Conservation (phyloP, 92 coral and sea anemone genomes). For the Heliopora coerulea region DNA sequence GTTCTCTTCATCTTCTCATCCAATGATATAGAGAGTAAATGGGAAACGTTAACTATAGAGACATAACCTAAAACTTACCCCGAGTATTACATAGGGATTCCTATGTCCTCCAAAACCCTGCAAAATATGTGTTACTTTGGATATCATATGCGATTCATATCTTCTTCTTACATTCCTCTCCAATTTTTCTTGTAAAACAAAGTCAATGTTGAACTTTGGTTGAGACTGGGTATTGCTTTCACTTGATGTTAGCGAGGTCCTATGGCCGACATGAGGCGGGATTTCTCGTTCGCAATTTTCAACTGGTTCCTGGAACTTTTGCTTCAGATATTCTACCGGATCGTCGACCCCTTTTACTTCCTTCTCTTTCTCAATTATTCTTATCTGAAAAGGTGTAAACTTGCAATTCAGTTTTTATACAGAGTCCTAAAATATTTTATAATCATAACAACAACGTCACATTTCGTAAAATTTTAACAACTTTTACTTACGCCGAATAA, state of each 20-base stretch:
- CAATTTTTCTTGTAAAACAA: slow-evolving; percentile 72
- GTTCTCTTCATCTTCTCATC: too few relatives aligned
- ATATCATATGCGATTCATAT: slow-evolving; percentile 80
- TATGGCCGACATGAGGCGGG: slow-evolving; percentile 47
- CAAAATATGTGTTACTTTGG: slow-evolving; percentile 76
- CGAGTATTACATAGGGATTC: slow-evolving; percentile 72
- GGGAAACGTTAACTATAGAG: too few relatives aligned
- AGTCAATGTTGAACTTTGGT: slow-evolving; percentile 75
- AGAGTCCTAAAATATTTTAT: too few relatives aligned
- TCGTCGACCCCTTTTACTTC: slow-evolving; percentile 66
- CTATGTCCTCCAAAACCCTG: slow-evolving; percentile 69
- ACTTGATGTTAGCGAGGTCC: slow-evolving; percentile 33
- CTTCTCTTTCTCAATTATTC: slow-evolving; percentile 78
- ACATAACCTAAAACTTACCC: too few relatives aligned
- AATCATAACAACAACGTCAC: too few relatives aligned
- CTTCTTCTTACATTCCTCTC: slow-evolving; percentile 75
- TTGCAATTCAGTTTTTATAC: background rate
- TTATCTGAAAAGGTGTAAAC: slow-evolving; percentile 53
- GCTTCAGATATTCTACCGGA: slow-evolving; percentile 73
- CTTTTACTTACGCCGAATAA: too few relatives aligned
- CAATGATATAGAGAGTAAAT: too few relatives aligned
- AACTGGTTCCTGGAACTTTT: slow-evolving; percentile 42
- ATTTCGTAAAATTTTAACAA: too few relatives aligned
- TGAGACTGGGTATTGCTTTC: slow-evolving; percentile 53
- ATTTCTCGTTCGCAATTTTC: slow-evolving; percentile 48